These are phyloP conservation scores for Leptura quadrifasciata DNA, from an alignment of 2,888 invertebrate species.

Conservation along the genomic window DNA sequence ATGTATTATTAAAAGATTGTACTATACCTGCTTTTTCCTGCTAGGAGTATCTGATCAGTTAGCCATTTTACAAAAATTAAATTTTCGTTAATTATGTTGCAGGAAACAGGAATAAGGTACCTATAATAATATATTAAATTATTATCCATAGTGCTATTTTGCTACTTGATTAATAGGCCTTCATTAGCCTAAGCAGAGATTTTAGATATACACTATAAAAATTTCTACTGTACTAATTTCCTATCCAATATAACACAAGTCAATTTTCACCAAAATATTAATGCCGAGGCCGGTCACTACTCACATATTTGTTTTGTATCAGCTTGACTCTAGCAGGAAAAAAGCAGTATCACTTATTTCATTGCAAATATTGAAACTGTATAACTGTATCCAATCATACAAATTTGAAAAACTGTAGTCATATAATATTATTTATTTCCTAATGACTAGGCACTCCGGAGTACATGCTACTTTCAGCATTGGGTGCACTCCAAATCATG, in stretches of 20 bases:
- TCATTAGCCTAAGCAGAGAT: not conserved
- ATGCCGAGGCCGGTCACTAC: too few relatives aligned
- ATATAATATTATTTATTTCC: too few relatives aligned
- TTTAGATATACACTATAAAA: not conserved
- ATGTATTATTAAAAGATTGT: not conserved
- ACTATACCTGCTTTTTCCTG: not conserved
- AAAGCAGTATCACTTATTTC: not conserved
- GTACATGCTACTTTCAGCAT: too few relatives aligned
- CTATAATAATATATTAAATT: not conserved
- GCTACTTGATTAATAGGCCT: not conserved
- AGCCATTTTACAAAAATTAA: not conserved
- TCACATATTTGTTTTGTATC: not conserved
- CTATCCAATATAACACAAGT: not conserved
- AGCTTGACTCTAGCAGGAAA: not conserved
- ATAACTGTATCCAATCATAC: too few relatives aligned
- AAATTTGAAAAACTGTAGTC: not conserved
- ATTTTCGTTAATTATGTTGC: not conserved
- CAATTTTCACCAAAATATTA: not conserved
- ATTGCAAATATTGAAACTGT: not conserved
- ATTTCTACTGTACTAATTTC: too few relatives aligned
- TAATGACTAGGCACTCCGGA: too few relatives aligned
- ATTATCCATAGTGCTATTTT: not conserved
- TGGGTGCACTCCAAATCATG: too few relatives aligned
- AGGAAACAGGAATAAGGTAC: not conserved
- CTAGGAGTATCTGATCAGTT: not conserved